phyloP scores from a whole-genome alignment of 2,113 vertebrate genomes.

The Paracyprichromis sp. region DNA sequence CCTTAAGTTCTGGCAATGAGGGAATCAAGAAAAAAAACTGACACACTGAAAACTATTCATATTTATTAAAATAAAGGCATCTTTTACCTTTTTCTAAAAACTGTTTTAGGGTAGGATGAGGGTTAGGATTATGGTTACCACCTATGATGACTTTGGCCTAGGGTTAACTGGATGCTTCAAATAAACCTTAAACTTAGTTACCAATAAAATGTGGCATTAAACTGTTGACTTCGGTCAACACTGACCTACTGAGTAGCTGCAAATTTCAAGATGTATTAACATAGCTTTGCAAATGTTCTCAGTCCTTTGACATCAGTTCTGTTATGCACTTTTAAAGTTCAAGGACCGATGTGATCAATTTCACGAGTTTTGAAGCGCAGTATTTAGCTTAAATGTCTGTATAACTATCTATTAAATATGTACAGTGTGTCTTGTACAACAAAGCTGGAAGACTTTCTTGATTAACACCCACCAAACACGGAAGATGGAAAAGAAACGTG shows the following conservation, averaged over 20 bases:
- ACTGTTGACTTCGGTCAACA: not conserved
- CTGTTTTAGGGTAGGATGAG: not conserved
- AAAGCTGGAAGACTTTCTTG: not conserved
- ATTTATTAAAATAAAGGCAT: not conserved
- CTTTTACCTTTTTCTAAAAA: not conserved
- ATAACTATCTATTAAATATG: not conserved
- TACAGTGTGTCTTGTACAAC: not conserved
- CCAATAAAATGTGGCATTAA: not conserved
- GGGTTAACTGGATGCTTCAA: not conserved
- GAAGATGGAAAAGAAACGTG: not conserved
- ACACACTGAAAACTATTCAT: not conserved
- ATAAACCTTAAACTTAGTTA: not conserved
- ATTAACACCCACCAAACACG: not conserved
- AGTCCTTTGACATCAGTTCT: not conserved
- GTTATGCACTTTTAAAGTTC: not conserved
- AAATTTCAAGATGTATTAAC: not conserved
- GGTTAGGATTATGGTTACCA: not conserved
- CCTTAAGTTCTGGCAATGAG: not conserved
- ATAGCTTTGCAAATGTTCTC: not conserved
- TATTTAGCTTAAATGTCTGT: not conserved
- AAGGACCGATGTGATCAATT: not conserved
- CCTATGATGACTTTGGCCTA: not conserved
- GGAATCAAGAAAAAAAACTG: not conserved
- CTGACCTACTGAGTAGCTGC: not conserved
- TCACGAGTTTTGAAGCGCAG: rapidly evolving